Percentiles rank a stretch among this genome's conserved stretches.
Conservation (phyloP, 2,888 invertebrate species). For the Anagyrus pseudococci region DNA sequence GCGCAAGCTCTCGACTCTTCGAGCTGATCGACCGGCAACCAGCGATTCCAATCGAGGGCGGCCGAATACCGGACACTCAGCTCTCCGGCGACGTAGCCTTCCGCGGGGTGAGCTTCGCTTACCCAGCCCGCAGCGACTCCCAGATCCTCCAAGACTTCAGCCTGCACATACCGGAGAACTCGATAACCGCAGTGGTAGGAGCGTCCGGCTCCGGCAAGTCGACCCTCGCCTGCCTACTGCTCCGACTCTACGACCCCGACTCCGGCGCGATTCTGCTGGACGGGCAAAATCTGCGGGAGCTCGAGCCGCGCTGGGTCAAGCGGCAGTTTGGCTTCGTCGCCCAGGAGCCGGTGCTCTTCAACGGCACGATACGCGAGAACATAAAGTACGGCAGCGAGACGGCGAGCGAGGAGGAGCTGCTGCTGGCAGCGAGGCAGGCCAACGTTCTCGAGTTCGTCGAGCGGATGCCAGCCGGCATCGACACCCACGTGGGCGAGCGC, state of each 20-base stretch:
- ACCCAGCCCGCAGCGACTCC: constrained; percentile 70
- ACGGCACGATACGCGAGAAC: constrained; percentile 88
- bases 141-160: constrained; percentile 71
- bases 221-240: constrained; percentile 82
- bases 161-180: constrained; percentile 72
- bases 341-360: constrained; percentile 91
- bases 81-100: constrained; percentile 76
- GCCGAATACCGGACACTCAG: constrained; percentile 52
- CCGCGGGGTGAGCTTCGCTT: constrained; percentile 75
- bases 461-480: constrained; percentile 73
- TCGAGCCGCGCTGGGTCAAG: constrained; percentile 87
- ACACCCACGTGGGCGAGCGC: constrained; percentile 87
- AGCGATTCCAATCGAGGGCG: constrained; percentile 73
- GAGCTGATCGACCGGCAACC: constrained; percentile 85
- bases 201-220: constrained; percentile 95
- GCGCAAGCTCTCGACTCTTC: constrained; percentile 89
- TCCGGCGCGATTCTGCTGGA: constrained; percentile 78
- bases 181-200: constrained; percentile 83
- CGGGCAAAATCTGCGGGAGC: constrained; percentile 73
- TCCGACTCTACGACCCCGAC: constrained; percentile 86
- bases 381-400: constrained; percentile 83
- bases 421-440: constrained; percentile 78
- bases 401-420: constrained; percentile 66
- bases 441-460: constrained; percentile 84
- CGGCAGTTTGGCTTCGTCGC: constrained; percentile 88